Conservation (phyloP, 2,888 invertebrate species). For the Coelopa pilipes region DNA sequence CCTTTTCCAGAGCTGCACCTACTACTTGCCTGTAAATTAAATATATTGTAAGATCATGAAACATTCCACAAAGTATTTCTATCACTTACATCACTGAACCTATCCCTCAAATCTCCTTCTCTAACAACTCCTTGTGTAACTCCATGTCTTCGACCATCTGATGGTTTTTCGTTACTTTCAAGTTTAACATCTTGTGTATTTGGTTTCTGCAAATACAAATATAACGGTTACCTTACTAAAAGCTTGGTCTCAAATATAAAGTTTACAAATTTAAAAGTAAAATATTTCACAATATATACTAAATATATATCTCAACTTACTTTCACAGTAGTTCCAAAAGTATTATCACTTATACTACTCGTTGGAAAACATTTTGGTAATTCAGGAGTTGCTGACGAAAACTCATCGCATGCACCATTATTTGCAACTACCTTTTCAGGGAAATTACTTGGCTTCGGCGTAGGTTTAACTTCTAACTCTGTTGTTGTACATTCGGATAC, state of each 20-base stretch:
- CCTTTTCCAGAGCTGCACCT: constrained; percentile 93
- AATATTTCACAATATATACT: not conserved
- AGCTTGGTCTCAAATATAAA: no score
- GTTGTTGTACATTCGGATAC: constrained; percentile 5
- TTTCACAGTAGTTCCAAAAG: constrained; percentile 21
- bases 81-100: constrained; percentile 84
- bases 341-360: constrained; percentile 20
- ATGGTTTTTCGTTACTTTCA: constrained; percentile 19
- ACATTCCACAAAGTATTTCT: constrained; percentile 1
- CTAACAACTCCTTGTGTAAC: constrained; percentile 23
- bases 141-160: constrained; percentile 30
- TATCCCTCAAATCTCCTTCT: constrained; percentile 68
- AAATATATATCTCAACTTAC: not conserved
- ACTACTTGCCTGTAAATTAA: constrained; percentile 81
- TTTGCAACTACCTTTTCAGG: constrained; percentile 10
- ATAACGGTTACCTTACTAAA: not conserved
- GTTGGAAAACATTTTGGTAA: constrained; percentile 30
- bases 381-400: constrained; percentile 15
- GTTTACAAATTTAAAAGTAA: no score
- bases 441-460: constrained; percentile 4
- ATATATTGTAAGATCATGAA: not conserved
- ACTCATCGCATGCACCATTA: constrained; percentile 14
- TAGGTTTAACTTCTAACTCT: constrained; percentile 7
- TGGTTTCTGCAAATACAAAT: constrained; percentile 25
- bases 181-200: constrained; percentile 19